Evolutionary conservation across 2,888 invertebrate species (phyloP).

Genomic region (Melolontha melolontha): DNA sequence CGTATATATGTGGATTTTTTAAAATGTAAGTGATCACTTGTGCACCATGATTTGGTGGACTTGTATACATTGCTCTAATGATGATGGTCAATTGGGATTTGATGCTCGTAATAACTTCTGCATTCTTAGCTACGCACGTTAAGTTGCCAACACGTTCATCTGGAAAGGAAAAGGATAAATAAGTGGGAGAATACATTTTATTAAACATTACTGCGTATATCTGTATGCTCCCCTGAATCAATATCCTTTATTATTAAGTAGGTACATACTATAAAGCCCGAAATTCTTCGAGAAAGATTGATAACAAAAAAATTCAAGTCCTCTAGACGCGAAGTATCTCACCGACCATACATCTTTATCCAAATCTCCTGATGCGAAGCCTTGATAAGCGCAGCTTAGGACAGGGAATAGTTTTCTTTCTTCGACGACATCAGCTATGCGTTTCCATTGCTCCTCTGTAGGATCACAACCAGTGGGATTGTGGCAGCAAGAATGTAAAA

Average conservation of each 20-base stretch:
- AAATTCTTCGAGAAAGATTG: conserved; percentile 99
- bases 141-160: conserved; percentile 63
- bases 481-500: conserved; percentile 97
- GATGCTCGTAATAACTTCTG: conserved; percentile 72
- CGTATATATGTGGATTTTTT: conserved; percentile 76
- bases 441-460: conserved; percentile 90
- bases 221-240: no score
- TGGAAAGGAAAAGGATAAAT: not conserved
- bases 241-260: no score
- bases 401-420: conserved; percentile 88
- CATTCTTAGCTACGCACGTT: conserved; percentile 79
- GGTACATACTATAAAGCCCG: conserved; percentile 85
- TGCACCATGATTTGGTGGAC: conserved; percentile 96
- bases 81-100: conserved; percentile 90
- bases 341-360: conserved; percentile 94
- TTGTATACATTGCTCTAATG: conserved; percentile 93
- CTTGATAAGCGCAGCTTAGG: conserved; percentile 95
- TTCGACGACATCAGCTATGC: conserved; percentile 88
- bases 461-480: conserved; percentile 99
- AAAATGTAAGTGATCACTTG: conserved; percentile 89
- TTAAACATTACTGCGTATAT: no score
- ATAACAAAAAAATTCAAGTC: conserved; percentile 92
- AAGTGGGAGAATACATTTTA: no score
- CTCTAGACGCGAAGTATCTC: conserved; percentile 86
- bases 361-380: conserved; percentile 96